Conservation (phyloP, 2,888 invertebrate species). For the Caenorhabditis sinica region DNA sequence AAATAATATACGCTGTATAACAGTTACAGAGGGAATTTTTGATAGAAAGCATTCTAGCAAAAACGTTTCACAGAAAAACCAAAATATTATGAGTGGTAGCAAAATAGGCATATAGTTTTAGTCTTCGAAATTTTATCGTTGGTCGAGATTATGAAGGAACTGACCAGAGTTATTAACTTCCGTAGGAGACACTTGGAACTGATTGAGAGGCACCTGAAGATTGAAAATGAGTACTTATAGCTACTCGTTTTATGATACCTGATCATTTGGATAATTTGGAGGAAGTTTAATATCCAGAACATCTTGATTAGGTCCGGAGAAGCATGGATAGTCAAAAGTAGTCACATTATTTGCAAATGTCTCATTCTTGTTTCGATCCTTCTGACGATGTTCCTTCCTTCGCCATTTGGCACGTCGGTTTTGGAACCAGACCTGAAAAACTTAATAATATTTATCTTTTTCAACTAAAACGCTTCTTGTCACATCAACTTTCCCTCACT, state of each 20-base stretch:
- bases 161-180: not conserved
- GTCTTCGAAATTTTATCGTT: not conserved
- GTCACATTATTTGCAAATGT: not conserved
- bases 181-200: not conserved
- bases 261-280: not conserved
- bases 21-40: not conserved
- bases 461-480: conserved; percentile 14
- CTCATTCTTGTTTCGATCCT: conserved; percentile 35
- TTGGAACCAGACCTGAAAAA: conserved; percentile 80
- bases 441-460: not conserved
- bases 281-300: conserved; percentile 3
- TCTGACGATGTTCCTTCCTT: conserved; percentile 72
- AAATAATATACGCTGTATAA: conserved; percentile 5
- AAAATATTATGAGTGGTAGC: not conserved
- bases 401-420: conserved; percentile 77
- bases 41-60: not conserved
- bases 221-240: too few species aligned
- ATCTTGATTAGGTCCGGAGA: conserved; percentile 7
- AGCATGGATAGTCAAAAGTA: conserved; percentile 51
- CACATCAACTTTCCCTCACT: not conserved
- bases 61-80: conserved; percentile 1
- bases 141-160: not conserved
- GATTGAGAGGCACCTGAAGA: conserved; percentile 22
- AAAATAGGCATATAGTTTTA: not conserved
- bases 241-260: too few species aligned